Conservation (phyloP, 2,797 vertebrate species). For the Pampus argenteus region DNA sequence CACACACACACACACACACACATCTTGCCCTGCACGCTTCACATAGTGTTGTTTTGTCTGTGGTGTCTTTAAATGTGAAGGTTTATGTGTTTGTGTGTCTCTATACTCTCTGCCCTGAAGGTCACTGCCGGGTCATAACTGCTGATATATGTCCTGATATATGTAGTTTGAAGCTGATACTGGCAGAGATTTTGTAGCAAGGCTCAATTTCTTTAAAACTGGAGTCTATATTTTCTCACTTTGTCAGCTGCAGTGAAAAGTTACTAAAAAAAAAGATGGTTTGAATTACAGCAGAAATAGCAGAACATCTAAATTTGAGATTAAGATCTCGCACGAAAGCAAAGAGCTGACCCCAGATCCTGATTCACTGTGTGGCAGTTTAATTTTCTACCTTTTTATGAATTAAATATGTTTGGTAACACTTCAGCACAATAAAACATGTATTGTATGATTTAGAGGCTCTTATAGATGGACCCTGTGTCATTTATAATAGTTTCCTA, state of each 20-base stretch:
- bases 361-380: too few relatives aligned
- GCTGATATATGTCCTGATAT: background rate
- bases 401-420: too few relatives aligned
- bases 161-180: constrained; percentile 17
- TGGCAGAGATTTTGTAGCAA: background rate
- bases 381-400: too few relatives aligned
- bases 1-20: background rate
- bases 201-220: background rate
- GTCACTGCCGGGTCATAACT: constrained; percentile 51
- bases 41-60: constrained; percentile 68
- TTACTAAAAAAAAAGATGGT: too few relatives aligned
- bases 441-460: too few relatives aligned
- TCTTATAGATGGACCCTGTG: too few relatives aligned
- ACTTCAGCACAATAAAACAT: too few relatives aligned
- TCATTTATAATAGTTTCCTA: too few relatives aligned
- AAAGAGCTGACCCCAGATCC: too few relatives aligned
- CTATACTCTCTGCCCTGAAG: background rate
- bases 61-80: constrained; percentile 22
- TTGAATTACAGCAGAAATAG: too few relatives aligned
- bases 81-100: constrained; percentile 32
- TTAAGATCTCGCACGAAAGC: too few relatives aligned
- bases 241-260: background rate
- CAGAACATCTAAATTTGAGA: too few relatives aligned
- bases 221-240: background rate
- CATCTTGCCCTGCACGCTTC: constrained; percentile 47